A percentile compares a stretch with the other conserved stretches of the same genome.
phyloP scores from a whole-genome alignment of 1,140 invertebrate species.

The Bombus superbus region DNA sequence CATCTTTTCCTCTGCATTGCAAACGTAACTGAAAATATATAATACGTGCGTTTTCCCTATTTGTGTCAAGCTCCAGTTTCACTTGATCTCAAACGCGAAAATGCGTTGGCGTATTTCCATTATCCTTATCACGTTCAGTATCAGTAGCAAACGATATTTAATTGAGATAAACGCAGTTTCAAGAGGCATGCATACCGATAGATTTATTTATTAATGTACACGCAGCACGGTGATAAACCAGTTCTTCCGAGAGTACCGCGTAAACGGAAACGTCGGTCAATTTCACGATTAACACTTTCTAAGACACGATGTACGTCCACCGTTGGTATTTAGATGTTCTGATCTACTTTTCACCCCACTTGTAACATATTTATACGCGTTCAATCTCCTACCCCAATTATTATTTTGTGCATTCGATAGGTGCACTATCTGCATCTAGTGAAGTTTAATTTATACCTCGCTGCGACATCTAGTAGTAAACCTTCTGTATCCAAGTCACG shows the following conservation, averaged over 20 bases:
- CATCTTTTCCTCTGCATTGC: background rate
- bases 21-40: background rate
- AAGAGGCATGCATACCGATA: background rate
- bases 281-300: slow-evolving; percentile 51
- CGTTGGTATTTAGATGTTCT: slow-evolving; percentile 27
- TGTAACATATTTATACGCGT: slow-evolving; percentile 44
- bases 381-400: slow-evolving; percentile 21
- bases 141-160: background rate
- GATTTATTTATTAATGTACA: background rate
- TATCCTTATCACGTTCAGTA: slow-evolving; percentile 13
- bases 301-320: slow-evolving; percentile 14
- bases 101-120: background rate
- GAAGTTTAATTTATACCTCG: background rate
- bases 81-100: background rate
- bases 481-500: background rate
- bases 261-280: slow-evolving; percentile 37
- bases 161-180: background rate
- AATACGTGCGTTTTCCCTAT: background rate
- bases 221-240: background rate
- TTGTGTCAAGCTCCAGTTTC: slow-evolving; percentile 10
- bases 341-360: slow-evolving; percentile 50
- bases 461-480: background rate
- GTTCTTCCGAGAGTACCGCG: background rate
- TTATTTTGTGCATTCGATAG: background rate
- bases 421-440: background rate